These are phyloP conservation scores for Tetramorium simillimum DNA, from an alignment of 1,140 invertebrate species.

Conservation along the genomic window DNA sequence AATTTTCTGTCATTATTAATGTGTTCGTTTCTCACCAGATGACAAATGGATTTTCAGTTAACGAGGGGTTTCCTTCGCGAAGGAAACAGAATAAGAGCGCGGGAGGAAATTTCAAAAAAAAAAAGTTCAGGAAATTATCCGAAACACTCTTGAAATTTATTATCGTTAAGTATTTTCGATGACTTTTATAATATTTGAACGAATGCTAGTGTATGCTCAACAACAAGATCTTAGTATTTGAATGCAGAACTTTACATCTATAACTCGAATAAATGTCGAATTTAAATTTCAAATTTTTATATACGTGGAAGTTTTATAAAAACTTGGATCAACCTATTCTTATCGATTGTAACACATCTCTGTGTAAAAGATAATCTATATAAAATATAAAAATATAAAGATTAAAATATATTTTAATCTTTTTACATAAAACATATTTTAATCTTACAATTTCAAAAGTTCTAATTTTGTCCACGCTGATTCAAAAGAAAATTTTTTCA, in stretches of 20 bases:
- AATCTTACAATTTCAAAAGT: neutral
- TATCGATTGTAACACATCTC: neutral
- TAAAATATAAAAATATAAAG: neutral
- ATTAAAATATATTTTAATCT: too few species aligned
- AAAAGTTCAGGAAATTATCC: neutral
- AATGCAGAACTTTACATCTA: neutral
- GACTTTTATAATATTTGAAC: neutral
- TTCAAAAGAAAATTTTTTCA: neutral
- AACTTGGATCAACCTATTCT: neutral
- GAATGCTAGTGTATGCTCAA: too few species aligned
- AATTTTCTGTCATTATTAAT: slow-evolving; percentile 31
- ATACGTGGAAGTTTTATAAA: neutral
- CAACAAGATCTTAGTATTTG: neutral
- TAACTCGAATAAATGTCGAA: neutral
- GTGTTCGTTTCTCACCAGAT: neutral
- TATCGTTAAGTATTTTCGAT: neutral
- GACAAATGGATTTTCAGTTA: slow-evolving; percentile 12
- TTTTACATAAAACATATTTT: neutral
- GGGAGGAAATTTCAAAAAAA: neutral
- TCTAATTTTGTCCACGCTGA: neutral
- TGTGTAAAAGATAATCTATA: neutral
- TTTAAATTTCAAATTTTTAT: neutral
- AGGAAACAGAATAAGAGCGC: neutral
- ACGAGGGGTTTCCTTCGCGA: neutral
- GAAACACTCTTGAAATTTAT: neutral